Base-by-base conservation (phyloP, 1,140 invertebrate genomes). In the Diploscapter pachys region DNA sequence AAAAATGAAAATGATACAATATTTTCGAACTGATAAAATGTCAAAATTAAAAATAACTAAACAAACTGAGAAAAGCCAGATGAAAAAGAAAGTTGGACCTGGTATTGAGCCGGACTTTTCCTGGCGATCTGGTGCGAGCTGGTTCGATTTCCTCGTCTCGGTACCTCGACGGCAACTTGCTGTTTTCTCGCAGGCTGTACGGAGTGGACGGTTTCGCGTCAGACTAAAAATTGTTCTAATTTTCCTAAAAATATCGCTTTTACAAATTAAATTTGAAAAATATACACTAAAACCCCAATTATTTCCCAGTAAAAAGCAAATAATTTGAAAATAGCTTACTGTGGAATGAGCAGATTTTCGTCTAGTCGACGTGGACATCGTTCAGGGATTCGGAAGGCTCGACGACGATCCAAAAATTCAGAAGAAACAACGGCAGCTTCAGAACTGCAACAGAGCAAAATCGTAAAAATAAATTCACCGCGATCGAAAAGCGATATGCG, bases 41-140 rank as follows among this genome's bases (percentile, higher is more conserved):
- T 9, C 8, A 65, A 6, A 9, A 8, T 65, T 9, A 6, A 87
- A 88, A 97, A 98, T 0, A 98, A 88, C 31, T 98, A 89, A 88
- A 31, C 31, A 31, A 31, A 31, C 31, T 31, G 31, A 31, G 31
- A 31, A 31, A 31, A 31, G 31, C 31, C 31, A 31, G 31, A 31
- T 31, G 31, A 31, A 31, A 31, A 31, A 31, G 31, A 31, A 31
- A 31, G 31, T 31, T 31, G 31, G 31, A 31, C 31, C 31, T 31
- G 31, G 98, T 99, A 80, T 94, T 89, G 68, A 4, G 73, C 65
- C 48, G 73, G 57, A 49, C 55, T 56, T 52, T 65, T 68, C 6
- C 66, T 68, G 57, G 59, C 50, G 56, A 63, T 4, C 13, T 66
- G n/a, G 9, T 51, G 52, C 61, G 54, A 31, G 73, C 53, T 48